Conservation (phyloP, 1,140 invertebrate genomes). For the Drosophila nasuta region DNA sequence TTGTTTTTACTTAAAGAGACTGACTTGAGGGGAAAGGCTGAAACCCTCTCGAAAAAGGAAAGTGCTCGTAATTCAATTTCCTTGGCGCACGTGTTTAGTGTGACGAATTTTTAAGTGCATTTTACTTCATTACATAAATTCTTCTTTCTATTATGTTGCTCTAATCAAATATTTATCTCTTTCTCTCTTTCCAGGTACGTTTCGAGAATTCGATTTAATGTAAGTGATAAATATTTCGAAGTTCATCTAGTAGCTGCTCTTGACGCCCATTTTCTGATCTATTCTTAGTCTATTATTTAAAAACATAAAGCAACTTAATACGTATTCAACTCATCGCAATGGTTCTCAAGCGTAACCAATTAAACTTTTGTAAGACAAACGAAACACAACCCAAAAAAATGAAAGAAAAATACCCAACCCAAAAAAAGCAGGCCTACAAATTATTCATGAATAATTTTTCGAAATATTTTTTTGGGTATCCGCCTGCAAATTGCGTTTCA, state of each 20-base stretch:
- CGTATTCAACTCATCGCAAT: slow-evolving; percentile 40
- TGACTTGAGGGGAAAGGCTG: slow-evolving; percentile 13
- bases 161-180: slow-evolving; percentile 11
- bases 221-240: neutral
- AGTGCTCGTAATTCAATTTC: slow-evolving; percentile 55
- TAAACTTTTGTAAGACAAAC: slow-evolving; percentile 60
- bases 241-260: neutral
- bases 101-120: slow-evolving; percentile 76
- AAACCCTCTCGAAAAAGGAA: slow-evolving; percentile 18
- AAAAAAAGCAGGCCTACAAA: slow-evolving; percentile 45
- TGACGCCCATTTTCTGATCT: neutral
- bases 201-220: neutral
- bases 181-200: slow-evolving; percentile 37
- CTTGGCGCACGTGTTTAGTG: slow-evolving; percentile 59
- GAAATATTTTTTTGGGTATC: slow-evolving; percentile 34
- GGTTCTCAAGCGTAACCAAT: slow-evolving; percentile 78
- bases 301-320: slow-evolving; percentile 3
- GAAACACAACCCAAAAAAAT: slow-evolving; percentile 6
- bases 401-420: slow-evolving; percentile 14
- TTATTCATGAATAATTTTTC: slow-evolving; percentile 73
- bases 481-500: slow-evolving; percentile 41
- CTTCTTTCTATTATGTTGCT: neutral
- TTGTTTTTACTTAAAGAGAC: slow-evolving; percentile 16
- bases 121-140: slow-evolving; percentile 38
- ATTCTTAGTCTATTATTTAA: slow-evolving; percentile 1